phyloP scores from a whole-genome alignment of 2,888 invertebrate species.

The Bursaphelenchus okinawaensis region DNA sequence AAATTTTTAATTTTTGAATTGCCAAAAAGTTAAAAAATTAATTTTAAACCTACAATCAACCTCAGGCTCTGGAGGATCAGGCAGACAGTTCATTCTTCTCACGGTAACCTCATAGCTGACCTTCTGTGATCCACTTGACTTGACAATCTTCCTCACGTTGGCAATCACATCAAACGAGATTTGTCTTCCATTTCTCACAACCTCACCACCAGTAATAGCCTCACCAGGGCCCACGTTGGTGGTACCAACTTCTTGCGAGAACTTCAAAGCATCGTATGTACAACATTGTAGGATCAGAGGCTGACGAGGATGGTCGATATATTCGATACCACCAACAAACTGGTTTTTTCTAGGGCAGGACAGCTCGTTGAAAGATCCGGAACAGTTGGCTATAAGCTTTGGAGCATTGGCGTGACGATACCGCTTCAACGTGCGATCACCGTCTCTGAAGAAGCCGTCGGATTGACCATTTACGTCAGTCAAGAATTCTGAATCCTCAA shows the following conservation, averaged over 20 bases:
- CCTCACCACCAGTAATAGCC: conserved; percentile 56
- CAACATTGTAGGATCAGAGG: conserved; percentile 55
- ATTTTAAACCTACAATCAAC: conserved; percentile 36
- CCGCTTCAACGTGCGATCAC: conserved; percentile 39
- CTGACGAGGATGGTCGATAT: conserved; percentile 51
- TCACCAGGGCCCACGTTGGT: conserved; percentile 52
- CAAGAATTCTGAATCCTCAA: conserved; percentile 47
- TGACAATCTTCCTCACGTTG: conserved; percentile 50
- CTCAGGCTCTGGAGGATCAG: conserved; percentile 54
- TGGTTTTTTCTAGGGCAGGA: conserved; percentile 52
- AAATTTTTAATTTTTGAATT: neutral
- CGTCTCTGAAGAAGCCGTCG: conserved; percentile 52
- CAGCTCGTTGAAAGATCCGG: conserved; percentile 42
- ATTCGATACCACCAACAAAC: conserved; percentile 56
- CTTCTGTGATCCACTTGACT: conserved; percentile 32
- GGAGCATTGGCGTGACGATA: conserved; percentile 39
- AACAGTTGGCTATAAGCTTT: conserved; percentile 49
- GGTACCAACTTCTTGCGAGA: conserved; percentile 55
- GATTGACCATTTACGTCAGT: conserved; percentile 41
- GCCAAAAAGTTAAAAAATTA: neutral
- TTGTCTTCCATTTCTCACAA: conserved; percentile 52
- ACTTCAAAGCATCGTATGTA: conserved; percentile 52
- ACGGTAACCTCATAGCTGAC: conserved; percentile 52
- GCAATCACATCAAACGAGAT: conserved; percentile 57
- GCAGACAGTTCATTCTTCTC: conserved; percentile 55